Evolutionary conservation across 2,113 vertebrate species (phyloP).

Genomic region (Vicugna pacos): DNA sequence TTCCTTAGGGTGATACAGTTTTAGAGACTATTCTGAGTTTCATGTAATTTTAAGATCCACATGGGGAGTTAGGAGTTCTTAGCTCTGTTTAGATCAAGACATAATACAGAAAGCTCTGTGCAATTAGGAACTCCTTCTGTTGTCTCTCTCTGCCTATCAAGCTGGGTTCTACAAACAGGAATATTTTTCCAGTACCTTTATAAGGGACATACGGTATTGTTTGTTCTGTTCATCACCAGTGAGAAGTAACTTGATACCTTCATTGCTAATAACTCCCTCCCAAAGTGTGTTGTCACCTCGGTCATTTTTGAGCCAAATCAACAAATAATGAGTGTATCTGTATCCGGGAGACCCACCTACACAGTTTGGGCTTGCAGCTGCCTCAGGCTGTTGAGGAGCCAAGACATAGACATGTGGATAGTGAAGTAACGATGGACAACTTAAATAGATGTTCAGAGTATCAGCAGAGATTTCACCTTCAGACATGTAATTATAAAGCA

Average conservation of each 20-base stretch:
- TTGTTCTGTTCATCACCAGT: constrained; percentile 34
- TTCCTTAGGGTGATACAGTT: constrained; percentile 31
- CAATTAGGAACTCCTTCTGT: background rate
- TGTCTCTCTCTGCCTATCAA: background rate
- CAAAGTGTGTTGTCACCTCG: constrained; percentile 47
- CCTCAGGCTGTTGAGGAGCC: background rate
- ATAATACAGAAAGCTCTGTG: background rate
- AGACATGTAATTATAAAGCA: background rate
- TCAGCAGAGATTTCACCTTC: constrained; percentile 8
- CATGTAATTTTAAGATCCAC: background rate
- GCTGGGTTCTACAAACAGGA: background rate
- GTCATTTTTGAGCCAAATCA: constrained; percentile 56
- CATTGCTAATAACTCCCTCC: constrained; percentile 41
- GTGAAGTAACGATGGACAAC: background rate
- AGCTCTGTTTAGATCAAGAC: constrained; percentile 46
- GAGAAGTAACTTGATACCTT: constrained; percentile 65
- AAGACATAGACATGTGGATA: background rate
- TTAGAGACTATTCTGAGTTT: constrained; percentile 38
- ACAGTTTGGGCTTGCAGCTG: background rate
- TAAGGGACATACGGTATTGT: background rate
- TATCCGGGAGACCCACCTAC: constrained; percentile 41
- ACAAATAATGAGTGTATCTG: constrained; percentile 41
- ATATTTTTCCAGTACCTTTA: background rate
- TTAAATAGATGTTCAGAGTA: constrained; percentile 9
- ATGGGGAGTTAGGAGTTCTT: constrained; percentile 14